Evolutionary conservation across 2,113 vertebrate species (phyloP).

Genomic region (Mugil cephalus): DNA sequence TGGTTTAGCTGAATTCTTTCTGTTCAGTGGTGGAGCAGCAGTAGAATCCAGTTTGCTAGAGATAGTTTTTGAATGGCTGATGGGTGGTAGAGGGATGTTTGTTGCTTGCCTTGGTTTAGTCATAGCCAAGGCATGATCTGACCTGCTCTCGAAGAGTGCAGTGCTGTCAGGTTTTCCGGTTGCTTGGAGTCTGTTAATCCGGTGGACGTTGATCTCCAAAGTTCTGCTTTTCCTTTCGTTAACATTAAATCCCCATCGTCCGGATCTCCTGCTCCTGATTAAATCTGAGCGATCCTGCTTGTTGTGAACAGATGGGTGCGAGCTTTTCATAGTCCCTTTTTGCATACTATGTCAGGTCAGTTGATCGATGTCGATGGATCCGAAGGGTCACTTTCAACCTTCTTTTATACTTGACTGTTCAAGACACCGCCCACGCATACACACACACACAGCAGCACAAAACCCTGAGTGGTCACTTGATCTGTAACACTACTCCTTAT

Average conservation of each 20-base stretch:
- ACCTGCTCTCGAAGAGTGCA: constrained; percentile 22
- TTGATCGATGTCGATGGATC: not conserved
- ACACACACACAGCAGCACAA: constrained; percentile 22
- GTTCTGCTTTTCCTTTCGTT: constrained; percentile 28
- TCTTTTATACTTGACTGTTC: constrained; percentile 58
- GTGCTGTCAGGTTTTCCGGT: constrained; percentile 25
- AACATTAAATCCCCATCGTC: constrained; percentile 27
- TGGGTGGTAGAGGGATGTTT: constrained; percentile 69
- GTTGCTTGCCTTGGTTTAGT: constrained; percentile 17
- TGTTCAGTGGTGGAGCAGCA: constrained; percentile 1
- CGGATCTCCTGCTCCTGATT: constrained; percentile 52
- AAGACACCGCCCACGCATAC: constrained; percentile 45
- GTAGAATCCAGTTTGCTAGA: not conserved
- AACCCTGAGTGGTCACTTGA: constrained; percentile 65
- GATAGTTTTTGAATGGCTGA: constrained; percentile 48
- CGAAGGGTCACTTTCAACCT: constrained; percentile 6
- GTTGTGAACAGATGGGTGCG: constrained; percentile 23
- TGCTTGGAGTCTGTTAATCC: constrained; percentile 11
- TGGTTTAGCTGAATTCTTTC: not conserved
- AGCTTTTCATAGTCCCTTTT: constrained; percentile 63
- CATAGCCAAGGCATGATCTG: constrained; percentile 28
- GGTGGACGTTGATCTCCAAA: constrained; percentile 31
- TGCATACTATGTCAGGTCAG: constrained; percentile 7
- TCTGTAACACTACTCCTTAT: constrained; percentile 77
- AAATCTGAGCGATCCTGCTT: constrained; percentile 53